Base-by-base conservation (phyloP, 2,888 invertebrate species). In the Epirrita christyi region DNA sequence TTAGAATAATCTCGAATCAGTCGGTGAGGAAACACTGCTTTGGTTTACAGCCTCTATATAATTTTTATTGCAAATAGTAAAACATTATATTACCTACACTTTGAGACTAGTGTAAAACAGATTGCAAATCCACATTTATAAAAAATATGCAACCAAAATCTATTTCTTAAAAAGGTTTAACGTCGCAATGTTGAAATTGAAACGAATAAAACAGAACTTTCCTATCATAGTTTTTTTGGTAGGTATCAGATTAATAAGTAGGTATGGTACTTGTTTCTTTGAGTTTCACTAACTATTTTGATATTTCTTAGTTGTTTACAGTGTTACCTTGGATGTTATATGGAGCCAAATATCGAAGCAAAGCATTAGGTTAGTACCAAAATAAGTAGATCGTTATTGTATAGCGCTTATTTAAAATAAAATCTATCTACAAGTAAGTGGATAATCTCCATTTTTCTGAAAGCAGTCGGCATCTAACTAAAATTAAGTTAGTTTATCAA, bases 231-330 rank as follows among this genome's bases (percentile, higher is more conserved):
- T n/a, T 32, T n/a, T 53, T 45, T 21, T 53, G 44, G 52, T 53
- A 45, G 2, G 45, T 21, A 6, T 28, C 4, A 21, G 3, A 28
- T 7, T 29, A 29, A 29, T 29, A 29, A 29, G 8, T 29, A 29
- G 8, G 6, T 29, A 29, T 29, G 6, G 6, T 29, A 32, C 8
- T 32, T 32, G 8, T 0, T 32, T 32, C 8, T 7, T 32, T 7
- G 6, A 32, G 7, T 7, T 32, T 32, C 32, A 9, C 32, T 7
- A 32, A 32, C 9, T 5, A 32, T 21, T 15, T 29, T 47, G n/a
- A 8, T 11, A 6, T 27, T 48, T 45, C 11, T 46, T 11, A 54
- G 54, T 29, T 54, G 9, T 37, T 47, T 9, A 47, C 42, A 47
- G 37, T 15, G n/a, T 8, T 41, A 15, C 28, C 41, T 10, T 36